Evolutionary conservation across 1,140 invertebrate species (phyloP).

Genomic region (Cydia amplana): DNA sequence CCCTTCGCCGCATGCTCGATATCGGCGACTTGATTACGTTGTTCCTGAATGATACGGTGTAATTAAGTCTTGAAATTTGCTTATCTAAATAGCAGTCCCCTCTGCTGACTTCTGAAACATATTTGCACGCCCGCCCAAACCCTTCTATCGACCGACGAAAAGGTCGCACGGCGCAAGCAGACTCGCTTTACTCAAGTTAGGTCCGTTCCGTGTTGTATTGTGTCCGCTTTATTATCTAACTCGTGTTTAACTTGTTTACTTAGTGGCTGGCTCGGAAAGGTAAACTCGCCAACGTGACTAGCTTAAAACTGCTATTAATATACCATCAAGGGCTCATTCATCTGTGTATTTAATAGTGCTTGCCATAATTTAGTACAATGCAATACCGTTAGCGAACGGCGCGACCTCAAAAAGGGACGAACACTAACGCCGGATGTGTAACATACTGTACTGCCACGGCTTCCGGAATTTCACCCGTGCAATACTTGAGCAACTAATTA

Average conservation of each 20-base stretch:
- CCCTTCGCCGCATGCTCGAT: neutral
- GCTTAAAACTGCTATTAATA: constrained; percentile 38
- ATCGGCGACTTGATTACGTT: constrained; percentile 18
- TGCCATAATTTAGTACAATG: constrained; percentile 45
- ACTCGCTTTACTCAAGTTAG: constrained; percentile 10
- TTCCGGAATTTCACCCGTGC: constrained; percentile 52
- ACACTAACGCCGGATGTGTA: constrained; percentile 56
- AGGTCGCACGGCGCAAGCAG: constrained; percentile 18
- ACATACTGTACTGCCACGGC: constrained; percentile 58
- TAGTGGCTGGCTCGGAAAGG: constrained; percentile 15
- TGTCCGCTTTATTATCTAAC: constrained; percentile 25
- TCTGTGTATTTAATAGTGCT: constrained; percentile 22
- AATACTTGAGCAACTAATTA: constrained; percentile 22
- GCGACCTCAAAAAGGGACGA: constrained; percentile 60
- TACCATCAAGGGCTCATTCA: constrained; percentile 40
- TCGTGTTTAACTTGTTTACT: constrained; percentile 16
- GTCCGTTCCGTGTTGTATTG: constrained; percentile 23
- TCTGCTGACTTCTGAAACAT: constrained; percentile 24
- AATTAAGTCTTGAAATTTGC: constrained; percentile 32
- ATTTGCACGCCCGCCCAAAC: constrained; percentile 30
- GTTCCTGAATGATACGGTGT: constrained; percentile 17
- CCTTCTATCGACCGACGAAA: constrained; percentile 32
- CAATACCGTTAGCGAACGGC: constrained; percentile 64
- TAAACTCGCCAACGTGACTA: constrained; percentile 7
- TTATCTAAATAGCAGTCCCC: constrained; percentile 31